Conservation (phyloP, 2,797 vertebrate species). For the Myotis vivesi region DNA sequence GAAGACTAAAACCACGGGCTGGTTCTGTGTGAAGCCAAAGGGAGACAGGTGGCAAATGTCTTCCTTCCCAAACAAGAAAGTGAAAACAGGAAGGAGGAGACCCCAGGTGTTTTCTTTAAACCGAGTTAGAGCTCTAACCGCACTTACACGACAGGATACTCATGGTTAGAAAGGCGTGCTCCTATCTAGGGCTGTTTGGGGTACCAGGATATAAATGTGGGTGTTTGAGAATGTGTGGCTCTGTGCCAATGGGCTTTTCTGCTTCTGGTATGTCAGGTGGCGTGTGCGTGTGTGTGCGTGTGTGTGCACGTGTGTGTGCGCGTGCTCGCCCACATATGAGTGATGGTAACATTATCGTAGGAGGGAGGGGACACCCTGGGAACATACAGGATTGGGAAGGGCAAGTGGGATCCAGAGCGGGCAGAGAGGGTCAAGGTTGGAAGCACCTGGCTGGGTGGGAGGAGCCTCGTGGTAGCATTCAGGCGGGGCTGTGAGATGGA, state of each 20-base stretch:
- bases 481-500: background rate
- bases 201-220: background rate
- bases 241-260: background rate
- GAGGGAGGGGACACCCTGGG: background rate
- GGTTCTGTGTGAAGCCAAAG: background rate
- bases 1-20: background rate
- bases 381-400: background rate
- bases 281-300: background rate
- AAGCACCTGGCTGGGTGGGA: background rate
- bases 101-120: background rate
- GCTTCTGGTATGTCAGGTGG: background rate
- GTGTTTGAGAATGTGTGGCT: background rate
- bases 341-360: background rate
- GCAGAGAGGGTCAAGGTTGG: background rate
- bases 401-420: background rate
- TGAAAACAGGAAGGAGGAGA: background rate
- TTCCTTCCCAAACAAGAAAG: conserved; percentile 31
- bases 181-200: background rate
- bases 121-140: background rate
- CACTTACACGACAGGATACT: background rate
- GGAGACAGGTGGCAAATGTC: background rate
- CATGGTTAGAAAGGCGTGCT: background rate
- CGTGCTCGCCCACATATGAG: accelerated
- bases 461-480: background rate
- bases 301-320: accelerated